Evolutionary conservation across 2,113 vertebrate species (phyloP).

Genomic region (Lota lota): DNA sequence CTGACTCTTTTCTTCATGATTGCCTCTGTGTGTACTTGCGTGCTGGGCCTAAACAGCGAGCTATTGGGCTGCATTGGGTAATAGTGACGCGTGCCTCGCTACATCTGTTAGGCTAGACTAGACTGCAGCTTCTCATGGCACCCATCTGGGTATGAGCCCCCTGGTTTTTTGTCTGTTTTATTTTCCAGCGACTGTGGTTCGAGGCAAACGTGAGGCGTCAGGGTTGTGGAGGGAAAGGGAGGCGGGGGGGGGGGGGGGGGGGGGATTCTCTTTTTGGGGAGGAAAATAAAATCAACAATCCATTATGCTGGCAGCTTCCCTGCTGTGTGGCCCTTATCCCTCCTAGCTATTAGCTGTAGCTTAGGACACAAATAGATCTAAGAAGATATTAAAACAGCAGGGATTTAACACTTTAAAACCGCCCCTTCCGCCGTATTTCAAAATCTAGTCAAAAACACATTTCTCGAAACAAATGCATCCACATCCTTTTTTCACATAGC

Average conservation of each 20-base stretch:
- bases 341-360: slow-evolving; percentile 61
- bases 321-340: slow-evolving; percentile 54
- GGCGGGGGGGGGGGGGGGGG: background rate
- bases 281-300: slow-evolving; percentile 60
- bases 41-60: slow-evolving; percentile 5
- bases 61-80: slow-evolving; percentile 14
- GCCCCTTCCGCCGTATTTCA: slow-evolving; percentile 31
- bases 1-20: slow-evolving; percentile 10
- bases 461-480: slow-evolving; percentile 32
- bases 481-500: slow-evolving; percentile 14
- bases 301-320: slow-evolving; percentile 56
- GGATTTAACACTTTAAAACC: slow-evolving; percentile 60
- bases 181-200: slow-evolving; percentile 11
- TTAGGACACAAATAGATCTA: slow-evolving; percentile 69
- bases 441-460: slow-evolving; percentile 41
- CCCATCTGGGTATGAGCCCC: slow-evolving; percentile 5
- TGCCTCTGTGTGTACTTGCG: slow-evolving; percentile 14
- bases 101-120: slow-evolving; percentile 10
- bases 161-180: background rate
- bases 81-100: slow-evolving; percentile 15
- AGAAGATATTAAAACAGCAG: slow-evolving; percentile 68
- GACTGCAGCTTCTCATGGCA: slow-evolving; percentile 2
- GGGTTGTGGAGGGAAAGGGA: slow-evolving; percentile 11
- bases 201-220: slow-evolving; percentile 29
- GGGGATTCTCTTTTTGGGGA: slow-evolving; percentile 23